phyloP scores from a whole-genome alignment of 1,140 invertebrate genomes.

The Cyrtorhinus lividipennis region DNA sequence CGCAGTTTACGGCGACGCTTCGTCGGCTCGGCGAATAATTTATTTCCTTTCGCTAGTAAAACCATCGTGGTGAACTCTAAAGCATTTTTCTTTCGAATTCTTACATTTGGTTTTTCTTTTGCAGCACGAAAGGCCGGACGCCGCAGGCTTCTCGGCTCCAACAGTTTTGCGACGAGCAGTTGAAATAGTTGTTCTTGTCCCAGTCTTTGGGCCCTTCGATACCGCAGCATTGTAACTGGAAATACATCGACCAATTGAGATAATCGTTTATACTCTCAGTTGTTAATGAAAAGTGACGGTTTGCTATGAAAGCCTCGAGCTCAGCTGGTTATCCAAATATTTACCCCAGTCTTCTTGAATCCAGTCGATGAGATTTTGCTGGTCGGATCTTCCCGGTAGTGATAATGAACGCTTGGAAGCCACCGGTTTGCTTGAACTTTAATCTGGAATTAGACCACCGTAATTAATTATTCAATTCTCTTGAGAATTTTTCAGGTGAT shows the following conservation, averaged over 20 bases:
- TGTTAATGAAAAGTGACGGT: too few species aligned
- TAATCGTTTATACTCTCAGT: too few species aligned
- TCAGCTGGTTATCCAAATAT: too few species aligned
- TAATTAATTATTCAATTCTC: too few species aligned
- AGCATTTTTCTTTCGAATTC: too few species aligned
- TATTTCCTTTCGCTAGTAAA: too few species aligned
- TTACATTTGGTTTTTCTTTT: constrained; percentile 64
- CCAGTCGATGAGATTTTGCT: constrained; percentile 97
- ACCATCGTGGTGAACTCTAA: too few species aligned
- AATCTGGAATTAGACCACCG: constrained; percentile 60
- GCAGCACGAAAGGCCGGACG: constrained; percentile 94
- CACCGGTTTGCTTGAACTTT: constrained; percentile 80
- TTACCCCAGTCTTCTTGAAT: constrained; percentile 97
- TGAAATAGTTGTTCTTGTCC: constrained; percentile 96
- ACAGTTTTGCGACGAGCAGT: constrained; percentile 76
- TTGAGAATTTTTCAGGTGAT: too few species aligned
- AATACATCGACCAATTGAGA: too few species aligned
- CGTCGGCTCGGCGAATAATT: too few species aligned
- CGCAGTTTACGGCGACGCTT: too few species aligned
- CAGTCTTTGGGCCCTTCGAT: constrained; percentile 90
- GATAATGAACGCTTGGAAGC: constrained; percentile 84
- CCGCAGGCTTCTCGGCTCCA: constrained; percentile 90
- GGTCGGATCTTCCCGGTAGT: constrained; percentile 95
- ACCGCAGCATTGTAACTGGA: constrained; percentile 83
- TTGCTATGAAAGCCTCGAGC: too few species aligned